Conservation (phyloP, 2,797 vertebrate species). For the Notamacropus eugenii region DNA sequence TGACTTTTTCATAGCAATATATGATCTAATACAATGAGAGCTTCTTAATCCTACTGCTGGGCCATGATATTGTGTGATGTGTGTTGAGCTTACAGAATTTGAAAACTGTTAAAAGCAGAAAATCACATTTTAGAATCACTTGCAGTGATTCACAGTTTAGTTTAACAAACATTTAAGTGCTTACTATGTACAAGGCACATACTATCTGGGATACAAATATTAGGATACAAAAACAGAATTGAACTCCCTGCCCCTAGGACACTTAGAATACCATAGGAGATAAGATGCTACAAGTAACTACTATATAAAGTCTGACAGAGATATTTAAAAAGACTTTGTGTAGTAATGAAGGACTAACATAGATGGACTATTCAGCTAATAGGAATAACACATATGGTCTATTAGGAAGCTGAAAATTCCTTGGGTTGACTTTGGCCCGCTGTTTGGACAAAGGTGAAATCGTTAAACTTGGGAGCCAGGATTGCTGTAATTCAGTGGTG, state of each 20-base stretch:
- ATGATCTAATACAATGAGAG: conserved; percentile 35
- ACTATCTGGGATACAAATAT: neutral
- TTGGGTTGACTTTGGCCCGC: neutral
- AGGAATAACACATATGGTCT: neutral
- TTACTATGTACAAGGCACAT: neutral
- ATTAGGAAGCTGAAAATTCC: neutral
- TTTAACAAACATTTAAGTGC: neutral
- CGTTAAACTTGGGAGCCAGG: neutral
- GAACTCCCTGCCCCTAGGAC: neutral
- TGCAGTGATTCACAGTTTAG: neutral
- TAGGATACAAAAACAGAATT: neutral
- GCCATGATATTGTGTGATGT: neutral
- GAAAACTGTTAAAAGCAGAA: neutral
- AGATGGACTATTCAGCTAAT: neutral
- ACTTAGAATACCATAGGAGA: neutral
- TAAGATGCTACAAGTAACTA: neutral
- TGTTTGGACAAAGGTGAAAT: neutral
- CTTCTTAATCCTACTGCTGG: conserved; percentile 31
- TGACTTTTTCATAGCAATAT: conserved; percentile 35
- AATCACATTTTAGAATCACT: neutral
- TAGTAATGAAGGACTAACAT: neutral
- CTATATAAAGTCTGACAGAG: neutral
- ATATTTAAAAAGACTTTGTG: neutral
- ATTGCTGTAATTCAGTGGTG: neutral
- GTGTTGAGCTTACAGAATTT: conserved; percentile 18